Conservation (phyloP, 2,113 vertebrate genomes). For the Pheucticus melanocephalus region DNA sequence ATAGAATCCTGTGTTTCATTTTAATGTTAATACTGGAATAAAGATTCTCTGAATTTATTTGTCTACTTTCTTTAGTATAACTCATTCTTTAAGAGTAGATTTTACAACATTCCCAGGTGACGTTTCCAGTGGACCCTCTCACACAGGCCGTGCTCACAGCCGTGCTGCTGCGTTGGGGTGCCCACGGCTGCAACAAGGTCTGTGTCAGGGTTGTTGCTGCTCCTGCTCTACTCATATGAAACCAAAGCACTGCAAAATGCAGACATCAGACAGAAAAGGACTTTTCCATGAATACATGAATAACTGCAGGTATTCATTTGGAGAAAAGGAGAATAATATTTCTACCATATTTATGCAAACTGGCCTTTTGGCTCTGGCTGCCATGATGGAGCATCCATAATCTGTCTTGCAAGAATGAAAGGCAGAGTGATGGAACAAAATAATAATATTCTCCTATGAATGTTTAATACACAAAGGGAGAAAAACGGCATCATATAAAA, state of each 20-base stretch:
- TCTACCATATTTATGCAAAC: not conserved
- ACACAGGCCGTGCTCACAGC: accelerated
- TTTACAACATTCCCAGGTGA: not conserved
- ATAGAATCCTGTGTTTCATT: not conserved
- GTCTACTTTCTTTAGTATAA: not conserved
- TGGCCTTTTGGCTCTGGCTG: not conserved
- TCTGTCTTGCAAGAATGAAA: not conserved
- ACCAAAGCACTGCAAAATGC: not conserved
- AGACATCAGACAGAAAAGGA: not conserved
- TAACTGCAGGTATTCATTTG: not conserved
- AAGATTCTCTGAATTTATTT: not conserved
- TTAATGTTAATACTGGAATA: not conserved
- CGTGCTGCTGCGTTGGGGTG: accelerated
- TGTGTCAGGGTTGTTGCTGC: not conserved
- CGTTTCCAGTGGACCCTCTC: not conserved
- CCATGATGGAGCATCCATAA: not conserved
- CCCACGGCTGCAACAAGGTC: accelerated
- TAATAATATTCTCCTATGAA: not conserved
- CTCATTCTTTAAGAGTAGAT: not conserved
- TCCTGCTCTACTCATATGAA: not conserved
- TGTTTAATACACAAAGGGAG: not conserved
- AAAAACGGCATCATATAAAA: not conserved
- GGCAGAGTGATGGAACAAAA: not conserved
- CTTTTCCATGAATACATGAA: not conserved
- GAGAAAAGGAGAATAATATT: not conserved